These are phyloP conservation scores for Catocala nupta DNA, from an alignment of 2,888 invertebrate species.

Conservation along the genomic window DNA sequence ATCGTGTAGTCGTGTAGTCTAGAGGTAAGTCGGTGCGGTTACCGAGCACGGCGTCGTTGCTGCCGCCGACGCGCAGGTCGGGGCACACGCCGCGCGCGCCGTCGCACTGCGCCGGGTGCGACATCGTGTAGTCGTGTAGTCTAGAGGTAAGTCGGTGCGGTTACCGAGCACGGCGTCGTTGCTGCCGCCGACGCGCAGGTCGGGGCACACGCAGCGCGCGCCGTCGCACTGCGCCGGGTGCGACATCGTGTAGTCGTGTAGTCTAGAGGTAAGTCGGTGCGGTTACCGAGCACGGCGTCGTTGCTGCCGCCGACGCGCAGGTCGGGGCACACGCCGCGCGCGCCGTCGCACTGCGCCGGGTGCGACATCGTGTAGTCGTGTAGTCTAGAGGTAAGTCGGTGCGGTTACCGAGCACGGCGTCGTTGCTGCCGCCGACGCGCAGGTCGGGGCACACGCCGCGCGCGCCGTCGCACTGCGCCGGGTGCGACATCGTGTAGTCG, in stretches of 20 bases:
- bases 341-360: slow-evolving; percentile 93
- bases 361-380: slow-evolving; percentile 95
- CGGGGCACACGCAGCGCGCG: slow-evolving; percentile 94
- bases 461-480: slow-evolving; percentile 93
- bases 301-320: slow-evolving; percentile 93
- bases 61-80: slow-evolving; percentile 93
- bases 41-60: slow-evolving; percentile 91
- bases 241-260: slow-evolving; percentile 95
- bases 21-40: too few species aligned
- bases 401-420: slow-evolving; percentile 88
- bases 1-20: slow-evolving; percentile 96
- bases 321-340: slow-evolving; percentile 95
- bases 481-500: slow-evolving; percentile 94
- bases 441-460: slow-evolving; percentile 95
- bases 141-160: too few species aligned
- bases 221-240: slow-evolving; percentile 94
- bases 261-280: too few species aligned
- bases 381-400: too few species aligned
- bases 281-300: slow-evolving; percentile 89
- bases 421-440: slow-evolving; percentile 93
- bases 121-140: slow-evolving; percentile 96
- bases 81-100: slow-evolving; percentile 95
- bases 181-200: slow-evolving; percentile 92
- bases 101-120: slow-evolving; percentile 93
- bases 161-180: slow-evolving; percentile 91